These are phyloP conservation scores for Stenurella melanura DNA, from an alignment of 2,888 invertebrate genomes.

Conservation along the genomic window DNA sequence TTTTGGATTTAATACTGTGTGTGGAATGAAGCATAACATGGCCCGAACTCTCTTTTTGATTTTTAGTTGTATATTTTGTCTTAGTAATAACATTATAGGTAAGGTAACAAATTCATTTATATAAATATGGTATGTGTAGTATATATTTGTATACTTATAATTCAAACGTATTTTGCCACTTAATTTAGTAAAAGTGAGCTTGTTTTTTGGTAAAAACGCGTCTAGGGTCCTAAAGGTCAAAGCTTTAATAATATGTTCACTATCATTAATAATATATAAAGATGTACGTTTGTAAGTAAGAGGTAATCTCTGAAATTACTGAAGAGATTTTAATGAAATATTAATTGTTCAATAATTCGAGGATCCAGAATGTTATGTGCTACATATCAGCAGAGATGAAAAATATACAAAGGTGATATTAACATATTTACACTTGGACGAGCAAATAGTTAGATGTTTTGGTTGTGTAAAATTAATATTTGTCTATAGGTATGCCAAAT, in stretches of 20 bases:
- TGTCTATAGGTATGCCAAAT: not conserved
- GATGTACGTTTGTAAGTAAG: no score
- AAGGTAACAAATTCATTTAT: constrained; percentile 44
- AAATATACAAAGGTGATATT: no score
- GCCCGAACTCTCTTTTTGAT: constrained; percentile 64
- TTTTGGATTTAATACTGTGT: constrained; percentile 52
- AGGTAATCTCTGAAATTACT: no score
- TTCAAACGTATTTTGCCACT: not conserved
- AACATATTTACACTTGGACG: no score
- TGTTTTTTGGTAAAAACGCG: constrained; percentile 19
- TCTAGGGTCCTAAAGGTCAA: constrained; percentile 15
- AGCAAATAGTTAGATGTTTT: not conserved
- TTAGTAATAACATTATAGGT: constrained; percentile 67
- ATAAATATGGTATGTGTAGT: not conserved
- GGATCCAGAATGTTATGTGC: no score
- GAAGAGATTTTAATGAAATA: no score
- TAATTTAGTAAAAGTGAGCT: constrained; percentile 25
- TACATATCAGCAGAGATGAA: no score
- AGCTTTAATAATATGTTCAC: not conserved
- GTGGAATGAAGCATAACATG: constrained; percentile 61
- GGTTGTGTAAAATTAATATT: not conserved
- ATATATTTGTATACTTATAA: not conserved
- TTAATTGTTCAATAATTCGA: no score
- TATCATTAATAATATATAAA: not conserved
- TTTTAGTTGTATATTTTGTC: constrained; percentile 66